Percentiles rank a stretch among this genome's conserved stretches.
Evolutionary conservation across 1,140 invertebrate genomes (phyloP).

Genomic region (Plectrocnemia conspersa): DNA sequence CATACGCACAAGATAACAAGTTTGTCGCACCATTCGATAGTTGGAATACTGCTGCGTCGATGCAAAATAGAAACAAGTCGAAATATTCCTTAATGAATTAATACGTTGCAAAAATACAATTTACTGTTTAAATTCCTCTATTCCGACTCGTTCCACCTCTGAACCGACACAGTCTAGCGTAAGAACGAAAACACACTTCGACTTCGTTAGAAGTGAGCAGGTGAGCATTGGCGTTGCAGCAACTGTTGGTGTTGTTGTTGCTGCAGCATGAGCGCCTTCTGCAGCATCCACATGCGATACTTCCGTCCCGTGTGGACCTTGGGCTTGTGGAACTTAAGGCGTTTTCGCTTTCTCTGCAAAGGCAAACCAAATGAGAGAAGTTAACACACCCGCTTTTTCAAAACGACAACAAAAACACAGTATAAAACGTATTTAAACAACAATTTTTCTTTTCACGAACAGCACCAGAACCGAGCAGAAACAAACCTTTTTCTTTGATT

Average conservation of each 20-base stretch:
- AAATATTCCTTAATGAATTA: not conserved
- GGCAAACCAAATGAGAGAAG: not conserved
- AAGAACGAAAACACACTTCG: conserved; percentile 38
- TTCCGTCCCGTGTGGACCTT: conserved; percentile 69
- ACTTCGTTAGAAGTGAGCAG: conserved; percentile 46
- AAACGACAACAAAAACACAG: not conserved
- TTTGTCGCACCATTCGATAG: too few relatives aligned
- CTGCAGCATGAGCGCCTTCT: conserved; percentile 49
- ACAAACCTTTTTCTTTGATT: conserved; percentile 63
- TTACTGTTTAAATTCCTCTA: too few relatives aligned
- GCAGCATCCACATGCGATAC: conserved; percentile 61
- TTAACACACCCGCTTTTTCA: not conserved
- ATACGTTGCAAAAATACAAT: conserved; percentile 2
- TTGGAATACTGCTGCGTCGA: too few relatives aligned
- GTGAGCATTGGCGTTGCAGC: conserved; percentile 41
- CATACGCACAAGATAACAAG: too few relatives aligned
- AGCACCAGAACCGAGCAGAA: not conserved
- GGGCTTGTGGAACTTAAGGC: conserved; percentile 72
- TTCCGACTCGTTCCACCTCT: too few relatives aligned
- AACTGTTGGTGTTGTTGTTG: conserved; percentile 28
- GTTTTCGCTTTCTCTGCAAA: conserved; percentile 67
- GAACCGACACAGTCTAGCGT: too few relatives aligned
- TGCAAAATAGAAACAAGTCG: too few relatives aligned
- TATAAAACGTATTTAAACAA: too few relatives aligned
- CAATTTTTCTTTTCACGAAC: not conserved